phyloP scores from a whole-genome alignment of 2,797 vertebrate species.

The Xerus rutilus region DNA sequence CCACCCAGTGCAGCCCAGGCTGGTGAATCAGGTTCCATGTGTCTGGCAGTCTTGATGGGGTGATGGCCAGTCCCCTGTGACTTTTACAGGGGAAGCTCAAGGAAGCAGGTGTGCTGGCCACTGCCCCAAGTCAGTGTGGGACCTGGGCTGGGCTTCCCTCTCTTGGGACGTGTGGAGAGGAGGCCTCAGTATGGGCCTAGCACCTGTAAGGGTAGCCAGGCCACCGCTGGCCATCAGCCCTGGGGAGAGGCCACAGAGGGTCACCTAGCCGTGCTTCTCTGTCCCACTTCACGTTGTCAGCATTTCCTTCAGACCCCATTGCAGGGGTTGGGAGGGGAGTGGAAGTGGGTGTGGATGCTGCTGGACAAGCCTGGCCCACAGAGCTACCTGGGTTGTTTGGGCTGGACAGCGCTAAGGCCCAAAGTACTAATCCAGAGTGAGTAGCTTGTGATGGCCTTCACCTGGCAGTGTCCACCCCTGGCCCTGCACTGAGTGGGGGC shows the following conservation, averaged over 20 bases:
- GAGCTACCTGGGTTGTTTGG: neutral
- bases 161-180: too few relatives aligned
- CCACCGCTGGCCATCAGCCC: accelerated
- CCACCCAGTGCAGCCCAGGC: neutral
- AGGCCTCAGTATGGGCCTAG: neutral
- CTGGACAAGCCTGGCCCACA: too few relatives aligned
- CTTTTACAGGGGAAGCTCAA: neutral
- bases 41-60: neutral
- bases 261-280: neutral
- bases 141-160: too few relatives aligned
- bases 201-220: neutral
- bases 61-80: neutral
- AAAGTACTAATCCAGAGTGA: neutral
- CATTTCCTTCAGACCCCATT: neutral
- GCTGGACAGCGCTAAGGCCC: neutral
- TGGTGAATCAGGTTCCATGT: neutral
- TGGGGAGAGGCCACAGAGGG: neutral
- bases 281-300: neutral
- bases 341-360: neutral
- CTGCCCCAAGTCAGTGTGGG: neutral
- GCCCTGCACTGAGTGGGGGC: neutral
- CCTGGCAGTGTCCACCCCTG: neutral
- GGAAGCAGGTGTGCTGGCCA: neutral
- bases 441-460: constrained; percentile 5
- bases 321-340: neutral